A percentile compares a stretch with the other conserved stretches of the same genome.
Conservation (phyloP, 1,140 invertebrate genomes). For the Zaprionus camerounensis region DNA sequence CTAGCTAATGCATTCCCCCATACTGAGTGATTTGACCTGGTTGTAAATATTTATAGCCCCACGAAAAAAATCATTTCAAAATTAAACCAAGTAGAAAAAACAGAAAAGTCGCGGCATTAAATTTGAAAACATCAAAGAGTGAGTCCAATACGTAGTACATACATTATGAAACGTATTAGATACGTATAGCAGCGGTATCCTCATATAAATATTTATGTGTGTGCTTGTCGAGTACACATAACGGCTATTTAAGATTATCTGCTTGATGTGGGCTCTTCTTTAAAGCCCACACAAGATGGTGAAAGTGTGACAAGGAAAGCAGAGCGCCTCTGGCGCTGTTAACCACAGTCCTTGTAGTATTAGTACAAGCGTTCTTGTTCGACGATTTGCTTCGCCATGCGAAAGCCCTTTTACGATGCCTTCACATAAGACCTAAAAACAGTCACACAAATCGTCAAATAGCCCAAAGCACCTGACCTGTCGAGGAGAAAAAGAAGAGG, state of each 20-base stretch:
- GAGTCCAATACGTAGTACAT: background rate
- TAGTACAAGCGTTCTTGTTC: conserved; percentile 4
- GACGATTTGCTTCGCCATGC: conserved; percentile 20
- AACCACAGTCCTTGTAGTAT: background rate
- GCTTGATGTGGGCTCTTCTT: background rate
- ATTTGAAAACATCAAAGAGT: conserved; percentile 31
- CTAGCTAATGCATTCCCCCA: conserved; percentile 26
- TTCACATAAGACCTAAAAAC: conserved; percentile 8
- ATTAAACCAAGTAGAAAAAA: conserved; percentile 35
- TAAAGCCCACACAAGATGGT: conserved; percentile 7
- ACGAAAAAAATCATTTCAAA: conserved; percentile 25
- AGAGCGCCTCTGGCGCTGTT: background rate
- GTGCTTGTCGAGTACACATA: conserved; percentile 3
- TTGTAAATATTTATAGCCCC: conserved; percentile 33
- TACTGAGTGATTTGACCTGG: background rate
- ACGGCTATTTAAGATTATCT: conserved; percentile 9
- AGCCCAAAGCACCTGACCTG: conserved; percentile 23
- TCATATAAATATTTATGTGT: conserved; percentile 20
- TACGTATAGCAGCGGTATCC: background rate
- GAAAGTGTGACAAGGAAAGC: background rate
- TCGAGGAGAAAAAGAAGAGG: background rate
- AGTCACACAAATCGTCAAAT: conserved; percentile 32
- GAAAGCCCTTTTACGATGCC: conserved; percentile 4
- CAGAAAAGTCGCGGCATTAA: conserved; percentile 14
- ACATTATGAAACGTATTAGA: background rate